Conservation (phyloP, 2,113 vertebrate genomes). For the Phaethornis superciliosus region DNA sequence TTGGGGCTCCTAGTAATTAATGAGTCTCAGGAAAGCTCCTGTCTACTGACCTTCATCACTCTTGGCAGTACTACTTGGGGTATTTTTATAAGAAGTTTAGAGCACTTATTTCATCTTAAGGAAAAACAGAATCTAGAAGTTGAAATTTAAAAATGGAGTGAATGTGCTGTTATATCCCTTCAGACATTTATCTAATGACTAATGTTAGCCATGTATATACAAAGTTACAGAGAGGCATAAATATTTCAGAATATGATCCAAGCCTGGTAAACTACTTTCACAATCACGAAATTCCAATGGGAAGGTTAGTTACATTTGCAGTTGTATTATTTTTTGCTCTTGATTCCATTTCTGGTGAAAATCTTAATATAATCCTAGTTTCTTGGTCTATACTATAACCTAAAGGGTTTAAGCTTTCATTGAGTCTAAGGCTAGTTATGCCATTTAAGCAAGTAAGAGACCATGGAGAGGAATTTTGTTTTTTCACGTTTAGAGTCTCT, state of each 20-base stretch:
- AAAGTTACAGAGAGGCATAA: slow-evolving; percentile 23
- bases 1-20: neutral
- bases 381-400: neutral
- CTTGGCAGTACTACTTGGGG: neutral
- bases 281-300: slow-evolving; percentile 48
- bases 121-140: neutral
- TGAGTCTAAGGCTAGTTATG: neutral
- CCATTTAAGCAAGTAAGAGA: neutral
- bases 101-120: neutral
- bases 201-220: slow-evolving; percentile 3
- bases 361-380: neutral
- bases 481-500: neutral
- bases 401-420: neutral
- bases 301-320: slow-evolving; percentile 41
- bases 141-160: neutral
- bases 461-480: neutral
- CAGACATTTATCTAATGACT: slow-evolving; percentile 40
- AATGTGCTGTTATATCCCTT: neutral
- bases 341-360: slow-evolving; percentile 25
- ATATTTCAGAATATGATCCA: slow-evolving; percentile 23
- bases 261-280: slow-evolving; percentile 53
- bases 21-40: neutral
- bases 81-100: neutral
- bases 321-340: slow-evolving; percentile 32
- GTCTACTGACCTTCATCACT: neutral